These are phyloP conservation scores for Eueremaeus valkanovi DNA, from an alignment of 2,888 invertebrate genomes.

Conservation along the genomic window DNA sequence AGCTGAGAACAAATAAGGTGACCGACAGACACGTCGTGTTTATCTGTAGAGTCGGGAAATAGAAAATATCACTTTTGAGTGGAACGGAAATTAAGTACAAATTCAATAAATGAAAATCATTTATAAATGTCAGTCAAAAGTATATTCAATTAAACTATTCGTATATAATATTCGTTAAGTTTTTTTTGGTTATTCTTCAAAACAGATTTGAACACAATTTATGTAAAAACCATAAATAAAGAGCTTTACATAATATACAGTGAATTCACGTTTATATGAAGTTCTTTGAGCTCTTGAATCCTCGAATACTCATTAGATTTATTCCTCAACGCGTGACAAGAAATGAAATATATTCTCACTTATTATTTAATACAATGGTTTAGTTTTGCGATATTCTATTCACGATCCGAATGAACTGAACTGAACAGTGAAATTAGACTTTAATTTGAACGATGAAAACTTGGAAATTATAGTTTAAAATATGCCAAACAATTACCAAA, in stretches of 20 bases:
- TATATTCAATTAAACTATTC: slow-evolving; percentile 14
- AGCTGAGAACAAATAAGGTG: neutral
- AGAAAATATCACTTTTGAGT: slow-evolving; percentile 14
- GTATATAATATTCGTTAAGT: no score
- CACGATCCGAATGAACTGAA: neutral
- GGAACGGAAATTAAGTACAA: slow-evolving; percentile 19
- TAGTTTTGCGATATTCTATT: neutral
- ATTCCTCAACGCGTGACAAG: neutral
- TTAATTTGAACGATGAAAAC: neutral
- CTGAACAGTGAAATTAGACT: slow-evolving; percentile 6
- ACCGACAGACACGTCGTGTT: neutral
- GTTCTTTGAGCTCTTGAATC: slow-evolving; percentile 3
- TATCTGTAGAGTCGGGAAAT: slow-evolving; percentile 8
- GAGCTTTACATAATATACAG: neutral
- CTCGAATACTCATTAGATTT: neutral
- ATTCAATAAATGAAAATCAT: slow-evolving; percentile 27
- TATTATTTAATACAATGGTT: neutral
- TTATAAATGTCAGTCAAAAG: slow-evolving; percentile 7
- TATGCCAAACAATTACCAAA: neutral
- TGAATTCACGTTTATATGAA: neutral
- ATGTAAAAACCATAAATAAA: neutral
- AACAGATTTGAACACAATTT: neutral
- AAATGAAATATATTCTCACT: neutral
- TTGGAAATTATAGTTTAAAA: neutral
- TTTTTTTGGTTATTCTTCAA: neutral